Base-by-base conservation (phyloP, 23 tunicate genomes). In the Halocynthia aurantium region DNA sequence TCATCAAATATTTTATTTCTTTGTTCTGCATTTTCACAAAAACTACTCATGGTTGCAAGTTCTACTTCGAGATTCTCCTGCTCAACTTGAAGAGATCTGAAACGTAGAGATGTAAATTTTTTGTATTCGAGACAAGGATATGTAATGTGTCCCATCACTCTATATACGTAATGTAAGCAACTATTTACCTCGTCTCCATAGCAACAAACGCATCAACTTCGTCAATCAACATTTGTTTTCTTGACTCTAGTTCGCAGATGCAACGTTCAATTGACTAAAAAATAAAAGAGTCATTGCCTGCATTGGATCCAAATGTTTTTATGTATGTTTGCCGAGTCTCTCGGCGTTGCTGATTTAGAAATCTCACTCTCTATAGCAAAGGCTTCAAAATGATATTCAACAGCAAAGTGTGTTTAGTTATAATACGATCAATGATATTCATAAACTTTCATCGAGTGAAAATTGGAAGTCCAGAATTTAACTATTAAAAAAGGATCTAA, bases 41-140 rank as follows among this genome's bases (percentile, higher is more conserved):
- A 72, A 66, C 80, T 74, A 67, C 71, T 73, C 65, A 82, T 49
- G 20, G 81, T 77, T 15, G 88, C 82, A 55, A 84, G 22, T 56
- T 84, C 82, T 68, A 84, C 31, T 51, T 84, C 82, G 7, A 84
- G 52, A 22, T 71, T 77, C 17, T 84, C 82, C 55, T 76, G 82
- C 20, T 84, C 88, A 6, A 55, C 53, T 67, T 68, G 63, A 15
- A 84, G 70, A 19, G 83, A 70, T 20, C 88, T 84, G 64, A 58
- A 58, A 58, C 2, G 15, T 58, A 58, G 2, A 58, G 2, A n/a
- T n/a, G n/a, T n/a, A n/a, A 58, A 58, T 58, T 58, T 58, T 58
- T 58, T 15, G 17, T 13, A 58, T n/a, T 58, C 63, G 17, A 58
- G 17, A 31, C 44, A 31, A 31, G 44, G 44, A 31, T 31, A 31